A percentile compares a stretch with the other conserved stretches of the same genome.
These are phyloP conservation scores for Chrysina gloriosa DNA, from an alignment of 2,888 invertebrate genomes.

Conservation along the genomic window DNA sequence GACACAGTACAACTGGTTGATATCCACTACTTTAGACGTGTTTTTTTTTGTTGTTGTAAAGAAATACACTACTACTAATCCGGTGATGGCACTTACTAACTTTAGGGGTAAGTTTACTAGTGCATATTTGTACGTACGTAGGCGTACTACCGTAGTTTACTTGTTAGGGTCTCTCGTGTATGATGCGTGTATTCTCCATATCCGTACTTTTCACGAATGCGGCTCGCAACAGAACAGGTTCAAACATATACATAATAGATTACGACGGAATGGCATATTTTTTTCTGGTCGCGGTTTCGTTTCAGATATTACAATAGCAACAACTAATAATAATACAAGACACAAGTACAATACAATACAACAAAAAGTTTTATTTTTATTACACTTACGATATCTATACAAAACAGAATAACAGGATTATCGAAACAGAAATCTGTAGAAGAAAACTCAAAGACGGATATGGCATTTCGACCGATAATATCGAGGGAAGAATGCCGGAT, in stretches of 20 bases:
- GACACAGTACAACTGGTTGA: slow-evolving; percentile 49
- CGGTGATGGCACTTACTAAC: slow-evolving; percentile 66
- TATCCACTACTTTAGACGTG: slow-evolving; percentile 42
- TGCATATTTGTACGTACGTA: slow-evolving; percentile 44
- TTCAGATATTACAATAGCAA: slow-evolving; percentile 13
- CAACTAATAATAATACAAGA: too few relatives aligned
- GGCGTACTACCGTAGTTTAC: slow-evolving; percentile 55
- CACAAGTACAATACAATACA: too few relatives aligned
- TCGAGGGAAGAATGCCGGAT: too few relatives aligned
- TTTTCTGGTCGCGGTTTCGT: slow-evolving; percentile 24
- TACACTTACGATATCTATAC: too few relatives aligned
- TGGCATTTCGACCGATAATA: too few relatives aligned
- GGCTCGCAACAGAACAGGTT: slow-evolving; percentile 63
- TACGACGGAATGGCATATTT: slow-evolving; percentile 62
- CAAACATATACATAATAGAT: slow-evolving; percentile 60
- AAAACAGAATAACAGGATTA: too few relatives aligned
- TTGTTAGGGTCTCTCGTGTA: slow-evolving; percentile 36
- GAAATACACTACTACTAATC: slow-evolving; percentile 64
- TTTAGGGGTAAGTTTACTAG: slow-evolving; percentile 55
- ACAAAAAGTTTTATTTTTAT: too few relatives aligned
- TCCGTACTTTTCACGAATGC: slow-evolving; percentile 63
- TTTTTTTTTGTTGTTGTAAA: slow-evolving; percentile 59
- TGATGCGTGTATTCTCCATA: not conserved
- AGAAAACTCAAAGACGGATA: too few relatives aligned
- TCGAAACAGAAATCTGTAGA: too few relatives aligned